Evolutionary conservation across 2,797 vertebrate genomes (phyloP).

Genomic region (Sebastes paucispinis): DNA sequence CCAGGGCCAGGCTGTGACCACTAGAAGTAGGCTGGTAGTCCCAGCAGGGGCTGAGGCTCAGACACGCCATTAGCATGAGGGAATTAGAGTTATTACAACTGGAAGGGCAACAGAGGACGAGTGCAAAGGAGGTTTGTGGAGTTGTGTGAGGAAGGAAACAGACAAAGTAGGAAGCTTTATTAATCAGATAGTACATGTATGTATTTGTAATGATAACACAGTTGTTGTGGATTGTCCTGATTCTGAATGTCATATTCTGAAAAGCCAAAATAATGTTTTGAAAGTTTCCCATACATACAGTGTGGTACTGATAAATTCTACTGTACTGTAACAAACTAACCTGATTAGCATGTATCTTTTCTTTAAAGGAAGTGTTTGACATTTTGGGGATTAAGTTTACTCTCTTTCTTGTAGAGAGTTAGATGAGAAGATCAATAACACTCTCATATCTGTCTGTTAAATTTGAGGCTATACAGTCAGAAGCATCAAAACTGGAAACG

Average conservation of each 20-base stretch:
- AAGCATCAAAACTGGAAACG: background rate
- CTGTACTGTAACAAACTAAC: background rate
- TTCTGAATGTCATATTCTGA: background rate
- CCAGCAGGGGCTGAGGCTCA: slow-evolving; percentile 83
- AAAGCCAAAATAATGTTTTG: background rate
- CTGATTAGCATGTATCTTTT: background rate
- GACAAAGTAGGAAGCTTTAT: slow-evolving; percentile 8
- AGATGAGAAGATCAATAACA: background rate
- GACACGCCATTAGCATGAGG: slow-evolving; percentile 91
- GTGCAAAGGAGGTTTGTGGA: slow-evolving; percentile 54
- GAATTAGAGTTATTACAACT: slow-evolving; percentile 85
- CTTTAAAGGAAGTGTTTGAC: background rate
- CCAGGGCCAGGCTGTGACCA: slow-evolving; percentile 82
- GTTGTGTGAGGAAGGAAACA: slow-evolving; percentile 31
- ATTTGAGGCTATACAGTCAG: background rate
- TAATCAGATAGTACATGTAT: background rate
- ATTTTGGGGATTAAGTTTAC: background rate
- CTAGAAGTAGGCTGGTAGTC: slow-evolving; percentile 81
- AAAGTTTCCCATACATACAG: background rate
- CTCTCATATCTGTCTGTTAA: background rate
- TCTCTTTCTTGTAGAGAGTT: background rate
- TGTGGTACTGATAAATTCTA: background rate
- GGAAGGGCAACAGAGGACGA: slow-evolving; percentile 85
- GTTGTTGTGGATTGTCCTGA: background rate
- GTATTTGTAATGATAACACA: background rate